Percentiles rank a stretch among this genome's conserved stretches.
Evolutionary conservation across 2,797 vertebrate species (phyloP).

Genomic region (Chanos chanos): DNA sequence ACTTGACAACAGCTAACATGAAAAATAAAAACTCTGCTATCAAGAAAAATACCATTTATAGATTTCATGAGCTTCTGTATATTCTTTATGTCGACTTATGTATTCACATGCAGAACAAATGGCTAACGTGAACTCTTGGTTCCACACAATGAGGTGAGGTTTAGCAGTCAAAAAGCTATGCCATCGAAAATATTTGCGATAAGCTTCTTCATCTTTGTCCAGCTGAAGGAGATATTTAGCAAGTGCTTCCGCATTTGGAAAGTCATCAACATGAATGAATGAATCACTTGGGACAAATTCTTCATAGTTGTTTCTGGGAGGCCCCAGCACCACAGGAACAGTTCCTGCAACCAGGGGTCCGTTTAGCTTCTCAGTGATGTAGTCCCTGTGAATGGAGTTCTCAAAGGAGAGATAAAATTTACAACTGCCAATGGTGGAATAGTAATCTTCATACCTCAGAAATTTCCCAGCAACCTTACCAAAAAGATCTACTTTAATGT

Average conservation of each 20-base stretch:
- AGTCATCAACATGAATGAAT: slow-evolving; percentile 86
- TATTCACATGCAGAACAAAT: slow-evolving; percentile 82
- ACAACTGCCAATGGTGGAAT: slow-evolving; percentile 76
- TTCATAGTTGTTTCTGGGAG: slow-evolving; percentile 83
- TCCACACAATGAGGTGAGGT: slow-evolving; percentile 64
- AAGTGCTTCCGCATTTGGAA: slow-evolving; percentile 73
- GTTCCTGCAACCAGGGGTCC: slow-evolving; percentile 75
- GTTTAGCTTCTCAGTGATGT: slow-evolving; percentile 83
- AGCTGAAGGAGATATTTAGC: slow-evolving; percentile 76
- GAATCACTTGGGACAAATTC: slow-evolving; percentile 77
- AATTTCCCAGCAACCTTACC: slow-evolving; percentile 69
- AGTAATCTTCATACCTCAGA: slow-evolving; percentile 68
- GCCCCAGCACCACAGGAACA: slow-evolving; percentile 82
- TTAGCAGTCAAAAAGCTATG: slow-evolving; percentile 70
- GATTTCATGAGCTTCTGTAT: slow-evolving; percentile 77
- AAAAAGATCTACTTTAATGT: slow-evolving; percentile 75
- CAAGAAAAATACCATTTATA: slow-evolving; percentile 78
- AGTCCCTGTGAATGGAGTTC: slow-evolving; percentile 84
- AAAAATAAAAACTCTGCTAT: no score
- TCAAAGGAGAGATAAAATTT: slow-evolving; percentile 86
- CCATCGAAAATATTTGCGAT: slow-evolving; percentile 82
- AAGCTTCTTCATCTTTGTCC: slow-evolving; percentile 76
- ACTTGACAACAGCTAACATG: no score
- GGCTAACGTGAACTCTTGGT: slow-evolving; percentile 60
- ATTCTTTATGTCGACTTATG: slow-evolving; percentile 68